Base-by-base conservation (phyloP, 2,888 invertebrate genomes). In the Congeria kusceri region DNA sequence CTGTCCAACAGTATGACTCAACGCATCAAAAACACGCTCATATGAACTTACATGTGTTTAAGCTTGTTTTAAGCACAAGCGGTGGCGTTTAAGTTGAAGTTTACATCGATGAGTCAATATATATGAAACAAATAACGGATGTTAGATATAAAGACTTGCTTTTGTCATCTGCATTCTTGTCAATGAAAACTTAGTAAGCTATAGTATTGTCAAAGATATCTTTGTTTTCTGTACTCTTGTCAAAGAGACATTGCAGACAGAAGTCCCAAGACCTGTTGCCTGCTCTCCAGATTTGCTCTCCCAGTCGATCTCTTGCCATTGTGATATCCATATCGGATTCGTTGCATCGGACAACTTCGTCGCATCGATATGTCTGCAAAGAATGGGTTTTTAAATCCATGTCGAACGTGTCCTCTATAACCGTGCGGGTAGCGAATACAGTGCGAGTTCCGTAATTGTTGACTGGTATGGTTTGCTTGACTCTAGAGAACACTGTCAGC, bases 391-490 rank as follows among this genome's bases (percentile, higher is more conserved):
- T 29, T 20, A 71, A 39, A 28, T 81, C 56, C 1, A 74, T n/a
- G 7, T 39, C 29, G 13, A 81, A 9, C 4, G 18, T 62, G n/a
- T 81, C 81, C 25, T 75, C 75, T 23, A 75, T 56, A 23, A 81
- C 70, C 3, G 67, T 75, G 44, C 77, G 29, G 13, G 73, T 70
- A 0, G 80, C 73, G 39, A 81, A 77, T 1, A 77, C 32, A 28
- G 71, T 63, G 5, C 20, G 25, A 7, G 74, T 29, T n/a, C 81
- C 81, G 56, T 81, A 81, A 62, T 81, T 74, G n/a, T 77, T 74
- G 20, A 77, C 71, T 15, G 57, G 63, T 13, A 81, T 75, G 29
- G 25, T 72, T 28, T 67, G 58, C 23, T 23, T 25, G 7, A 25
- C 53, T 20, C 65, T 64, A 49, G 77, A 39, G 3, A 27, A 25